Conservation (phyloP, 1,140 invertebrate species). For the Tetragonula clypearis region DNA sequence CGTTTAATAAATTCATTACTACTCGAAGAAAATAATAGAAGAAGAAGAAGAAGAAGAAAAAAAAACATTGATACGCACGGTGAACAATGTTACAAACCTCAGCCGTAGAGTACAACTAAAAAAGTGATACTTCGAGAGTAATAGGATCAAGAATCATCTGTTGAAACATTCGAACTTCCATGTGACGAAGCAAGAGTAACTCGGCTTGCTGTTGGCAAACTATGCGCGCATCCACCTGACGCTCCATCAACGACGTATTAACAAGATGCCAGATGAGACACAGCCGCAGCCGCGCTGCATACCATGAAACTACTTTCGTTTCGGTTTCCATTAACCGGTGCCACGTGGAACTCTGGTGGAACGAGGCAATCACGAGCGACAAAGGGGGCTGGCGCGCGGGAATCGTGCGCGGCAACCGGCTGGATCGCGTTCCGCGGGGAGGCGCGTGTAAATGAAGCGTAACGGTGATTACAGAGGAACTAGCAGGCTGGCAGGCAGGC, state of each 20-base stretch:
- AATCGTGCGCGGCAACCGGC: neutral
- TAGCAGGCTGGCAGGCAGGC: neutral
- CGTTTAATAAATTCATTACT: too few relatives aligned
- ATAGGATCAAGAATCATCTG: too few relatives aligned
- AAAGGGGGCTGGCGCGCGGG: neutral
- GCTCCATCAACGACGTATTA: neutral
- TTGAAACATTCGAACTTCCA: too few relatives aligned
- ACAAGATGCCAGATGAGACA: neutral
- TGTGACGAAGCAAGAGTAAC: too few relatives aligned
- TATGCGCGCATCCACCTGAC: too few relatives aligned
- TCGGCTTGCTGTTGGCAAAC: too few relatives aligned
- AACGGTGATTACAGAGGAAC: conserved; percentile 27
- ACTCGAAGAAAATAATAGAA: too few relatives aligned
- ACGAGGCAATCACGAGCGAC: neutral
- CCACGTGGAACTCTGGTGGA: neutral
- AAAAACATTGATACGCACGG: too few relatives aligned
- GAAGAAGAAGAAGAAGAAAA: too few relatives aligned
- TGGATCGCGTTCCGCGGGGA: conserved; percentile 22
- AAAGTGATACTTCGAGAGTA: too few relatives aligned
- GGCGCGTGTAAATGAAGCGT: conserved; percentile 43
- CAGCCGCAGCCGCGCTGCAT: neutral
- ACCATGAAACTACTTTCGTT: neutral
- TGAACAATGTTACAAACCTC: too few relatives aligned
- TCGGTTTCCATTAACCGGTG: neutral
- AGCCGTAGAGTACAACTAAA: too few relatives aligned